Percentiles rank a stretch among this genome's conserved stretches.
Conservation (phyloP, 1,140 invertebrate species). For the Macrosteles quadrilineatus region DNA sequence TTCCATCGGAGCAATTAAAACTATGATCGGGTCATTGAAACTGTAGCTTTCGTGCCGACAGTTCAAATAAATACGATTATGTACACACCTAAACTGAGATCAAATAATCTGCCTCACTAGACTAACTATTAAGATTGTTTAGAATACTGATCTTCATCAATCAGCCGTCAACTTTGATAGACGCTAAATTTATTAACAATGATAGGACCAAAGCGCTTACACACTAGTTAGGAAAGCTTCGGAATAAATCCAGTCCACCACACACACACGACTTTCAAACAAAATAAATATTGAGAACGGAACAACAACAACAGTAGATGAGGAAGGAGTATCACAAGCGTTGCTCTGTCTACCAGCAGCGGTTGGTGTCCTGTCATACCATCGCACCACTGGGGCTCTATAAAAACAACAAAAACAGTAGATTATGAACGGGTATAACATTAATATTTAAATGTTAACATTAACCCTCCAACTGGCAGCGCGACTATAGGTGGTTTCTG, state of each 20-base stretch:
- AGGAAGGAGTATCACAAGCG: neutral
- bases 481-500: too few species aligned
- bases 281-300: slow-evolving; percentile 4
- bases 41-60: neutral
- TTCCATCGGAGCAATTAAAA: too few species aligned
- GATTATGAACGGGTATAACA: too few species aligned
- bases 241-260: slow-evolving; percentile 1
- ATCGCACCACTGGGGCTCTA: neutral
- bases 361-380: slow-evolving; percentile 4
- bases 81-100: slow-evolving; percentile 1
- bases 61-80: slow-evolving; percentile 7
- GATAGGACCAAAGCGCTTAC: slow-evolving; percentile 5
- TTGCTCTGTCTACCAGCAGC: neutral
- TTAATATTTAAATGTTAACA: too few species aligned
- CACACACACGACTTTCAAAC: neutral
- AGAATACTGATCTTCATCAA: slow-evolving; percentile 2
- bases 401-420: neutral
- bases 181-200: slow-evolving; percentile 9
- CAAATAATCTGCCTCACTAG: neutral
- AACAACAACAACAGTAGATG: neutral
- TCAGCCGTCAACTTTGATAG: neutral
- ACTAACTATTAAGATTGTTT: neutral
- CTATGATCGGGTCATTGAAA: too few species aligned
- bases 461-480: too few species aligned
- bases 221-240: slow-evolving; percentile 21